Percentiles rank a stretch among this genome's conserved stretches.
Evolutionary conservation across 2,888 invertebrate species (phyloP).

Genomic region (Teleiodes luculella): DNA sequence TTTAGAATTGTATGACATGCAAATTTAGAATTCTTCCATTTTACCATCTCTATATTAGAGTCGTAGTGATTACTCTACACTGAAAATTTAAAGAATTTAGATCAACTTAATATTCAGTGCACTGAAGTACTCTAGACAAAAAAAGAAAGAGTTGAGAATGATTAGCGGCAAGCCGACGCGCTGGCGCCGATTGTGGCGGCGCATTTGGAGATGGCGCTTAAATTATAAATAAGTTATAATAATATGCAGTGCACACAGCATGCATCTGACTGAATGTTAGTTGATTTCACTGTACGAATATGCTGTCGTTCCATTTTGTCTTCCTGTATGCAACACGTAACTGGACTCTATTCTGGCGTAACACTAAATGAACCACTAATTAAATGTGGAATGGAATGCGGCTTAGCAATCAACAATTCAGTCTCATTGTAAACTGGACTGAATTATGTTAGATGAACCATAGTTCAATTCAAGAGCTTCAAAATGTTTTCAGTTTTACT

Average conservation of each 20-base stretch:
- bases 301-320: constrained; percentile 16
- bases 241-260: not conserved
- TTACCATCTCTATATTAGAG: not conserved
- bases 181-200: constrained; percentile 18
- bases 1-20: too few species aligned
- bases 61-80: not conserved
- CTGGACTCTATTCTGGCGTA: constrained; percentile 15
- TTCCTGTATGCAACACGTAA: constrained; percentile 11
- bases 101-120: not conserved
- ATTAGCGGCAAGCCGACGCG: constrained; percentile 24
- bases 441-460: constrained; percentile 18
- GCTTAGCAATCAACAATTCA: constrained; percentile 16
- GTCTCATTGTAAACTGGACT: constrained; percentile 13
- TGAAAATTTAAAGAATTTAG: not conserved
- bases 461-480: not conserved
- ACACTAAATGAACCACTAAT: constrained; percentile 23
- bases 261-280: not conserved
- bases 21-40: not conserved
- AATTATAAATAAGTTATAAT: constrained; percentile 1
- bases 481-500: not conserved
- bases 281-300: constrained; percentile 19
- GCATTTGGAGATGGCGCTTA: constrained; percentile 16
- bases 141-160: constrained; percentile 24
- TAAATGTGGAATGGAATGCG: constrained; percentile 28
- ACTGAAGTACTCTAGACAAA: constrained; percentile 1